These are phyloP conservation scores for Myxocyprinus asiaticus DNA, from an alignment of 2,113 vertebrate species.

Conservation along the genomic window DNA sequence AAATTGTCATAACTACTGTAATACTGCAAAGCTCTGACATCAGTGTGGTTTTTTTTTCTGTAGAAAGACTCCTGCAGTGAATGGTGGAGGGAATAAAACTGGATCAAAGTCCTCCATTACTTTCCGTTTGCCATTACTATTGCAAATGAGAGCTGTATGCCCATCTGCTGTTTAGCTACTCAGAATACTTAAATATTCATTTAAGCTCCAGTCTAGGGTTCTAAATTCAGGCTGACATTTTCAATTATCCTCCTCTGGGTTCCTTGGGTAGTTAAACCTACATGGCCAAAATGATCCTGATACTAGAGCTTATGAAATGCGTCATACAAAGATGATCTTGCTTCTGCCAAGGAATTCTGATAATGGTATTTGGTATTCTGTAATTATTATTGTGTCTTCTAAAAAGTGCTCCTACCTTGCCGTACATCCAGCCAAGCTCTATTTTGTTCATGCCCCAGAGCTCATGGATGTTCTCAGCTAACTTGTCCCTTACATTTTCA, in stretches of 20 bases:
- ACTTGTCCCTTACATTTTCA: conserved; percentile 90
- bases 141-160: conserved; percentile 35
- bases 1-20: conserved; percentile 52
- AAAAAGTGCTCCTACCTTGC: conserved; percentile 80
- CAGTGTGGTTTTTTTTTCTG: conserved; percentile 22
- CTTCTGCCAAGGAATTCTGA: not conserved
- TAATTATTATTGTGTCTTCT: not conserved
- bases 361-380: not conserved
- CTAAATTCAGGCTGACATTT: conserved; percentile 44
- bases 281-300: conserved; percentile 17
- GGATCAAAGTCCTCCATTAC: not conserved
- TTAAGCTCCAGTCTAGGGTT: conserved; percentile 6
- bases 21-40: not conserved
- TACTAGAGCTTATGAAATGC: not conserved
- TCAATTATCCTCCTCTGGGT: conserved; percentile 29
- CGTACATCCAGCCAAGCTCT: conserved; percentile 94
- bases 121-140: conserved; percentile 20
- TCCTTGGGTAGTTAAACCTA: conserved; percentile 20
- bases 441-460: conserved; percentile 99
- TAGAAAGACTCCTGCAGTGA: conserved; percentile 11
- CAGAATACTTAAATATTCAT: conserved; percentile 12
- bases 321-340: conserved; percentile 1
- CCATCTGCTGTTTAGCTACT: conserved; percentile 1
- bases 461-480: conserved; percentile 97
- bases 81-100: conserved; percentile 8